Conservation (phyloP, 2,797 vertebrate genomes). For the Thripadectes ignobilis region DNA sequence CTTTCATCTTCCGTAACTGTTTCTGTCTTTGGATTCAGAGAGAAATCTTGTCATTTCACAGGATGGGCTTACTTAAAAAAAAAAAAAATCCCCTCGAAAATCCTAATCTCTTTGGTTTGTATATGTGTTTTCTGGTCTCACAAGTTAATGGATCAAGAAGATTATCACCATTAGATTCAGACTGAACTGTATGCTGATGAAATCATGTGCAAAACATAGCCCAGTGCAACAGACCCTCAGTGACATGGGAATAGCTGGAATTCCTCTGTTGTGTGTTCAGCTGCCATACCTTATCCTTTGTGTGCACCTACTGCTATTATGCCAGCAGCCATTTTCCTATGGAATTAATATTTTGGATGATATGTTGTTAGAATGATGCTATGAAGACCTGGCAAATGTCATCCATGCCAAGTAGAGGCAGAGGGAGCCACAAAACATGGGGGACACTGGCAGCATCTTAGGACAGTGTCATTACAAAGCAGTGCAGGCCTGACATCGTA, state of each 20-base stretch:
- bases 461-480: neutral
- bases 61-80: neutral
- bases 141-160: neutral
- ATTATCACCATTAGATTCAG: neutral
- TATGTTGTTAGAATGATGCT: neutral
- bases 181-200: neutral
- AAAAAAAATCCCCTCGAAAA: neutral
- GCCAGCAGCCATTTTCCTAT: neutral
- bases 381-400: neutral
- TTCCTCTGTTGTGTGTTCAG: neutral
- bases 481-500: neutral
- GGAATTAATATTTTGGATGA: neutral
- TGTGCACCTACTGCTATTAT: neutral
- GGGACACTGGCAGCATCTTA: neutral
- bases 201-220: neutral
- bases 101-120: neutral
- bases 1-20: slow-evolving; percentile 38
- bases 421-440: neutral
- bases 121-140: neutral
- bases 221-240: neutral
- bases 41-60: neutral
- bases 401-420: neutral
- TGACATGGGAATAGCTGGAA: neutral
- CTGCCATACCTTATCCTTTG: neutral
- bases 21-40: slow-evolving; percentile 2